Evolutionary conservation across 1,140 invertebrate genomes (phyloP), one percentile per base, ranked within the genome.

Genomic region (Sinonovacula constricta): DNA sequence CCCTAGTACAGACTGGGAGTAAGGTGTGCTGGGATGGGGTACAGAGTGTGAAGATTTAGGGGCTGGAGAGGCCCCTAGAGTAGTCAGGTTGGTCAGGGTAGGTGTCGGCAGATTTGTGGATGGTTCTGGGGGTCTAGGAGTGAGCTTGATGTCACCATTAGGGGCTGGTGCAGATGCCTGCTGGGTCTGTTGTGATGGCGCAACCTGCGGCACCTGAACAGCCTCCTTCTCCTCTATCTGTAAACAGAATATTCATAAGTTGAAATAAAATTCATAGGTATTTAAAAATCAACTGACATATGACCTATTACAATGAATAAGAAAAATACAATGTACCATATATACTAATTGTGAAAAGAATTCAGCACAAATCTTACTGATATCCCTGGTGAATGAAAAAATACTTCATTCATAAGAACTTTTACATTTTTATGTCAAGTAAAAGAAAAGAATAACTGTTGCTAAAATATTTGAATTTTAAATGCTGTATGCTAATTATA

Each of bases 141-240:
- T n/a, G 69, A 39, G 39, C 7, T 18, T n/a, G 62, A 34, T 7
- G 62, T 59, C 39, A 26, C 68, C 34, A 71, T 72, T 75, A 34
- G 62, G 51, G 22, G 74, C 57, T 12, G 57, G 3, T 3, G 34
- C 24, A 49, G 74, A 49, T 24, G 53, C 34, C 15, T 49, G 45
- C 33, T 30, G 31, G 18, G 59, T 4, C 24, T 10, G 10, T 14
- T 28, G 26, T n/a, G 65, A 2, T 5, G 0, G 49, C 4, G 34
- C 39, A 3, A 57, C 36, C 63, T 76, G 65, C 10, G 75, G 65
- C 3, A 51, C 59, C 33, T 65, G 76, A 45, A 34, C 18, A 7
- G 39, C 18, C 33, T 82, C 79, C 72, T 75, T 49, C 79, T 83
- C 85, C 28, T 86, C 85, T 33, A 86, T 88, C 82, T 84, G 79